These are phyloP conservation scores for Lutraria rhynchaena DNA, from an alignment of 1,140 invertebrate genomes.

Conservation along the genomic window DNA sequence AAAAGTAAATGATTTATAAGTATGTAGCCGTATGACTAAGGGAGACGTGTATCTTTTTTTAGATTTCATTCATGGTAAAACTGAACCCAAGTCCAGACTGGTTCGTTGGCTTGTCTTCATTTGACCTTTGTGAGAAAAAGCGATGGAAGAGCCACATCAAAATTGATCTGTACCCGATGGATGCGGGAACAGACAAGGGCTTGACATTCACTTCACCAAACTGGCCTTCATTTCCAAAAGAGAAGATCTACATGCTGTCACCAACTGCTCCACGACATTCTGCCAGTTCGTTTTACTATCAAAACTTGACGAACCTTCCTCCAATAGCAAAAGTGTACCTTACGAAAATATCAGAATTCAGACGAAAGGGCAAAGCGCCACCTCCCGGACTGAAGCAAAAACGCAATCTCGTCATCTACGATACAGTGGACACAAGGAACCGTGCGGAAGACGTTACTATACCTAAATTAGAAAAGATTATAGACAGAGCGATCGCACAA, in stretches of 20 bases:
- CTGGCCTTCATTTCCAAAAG: constrained; percentile 69
- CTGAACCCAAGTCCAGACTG: constrained; percentile 78
- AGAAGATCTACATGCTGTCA: constrained; percentile 68
- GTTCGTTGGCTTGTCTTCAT: constrained; percentile 72
- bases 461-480: constrained; percentile 11
- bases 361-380: constrained; percentile 48
- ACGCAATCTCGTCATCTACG: constrained; percentile 28
- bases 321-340: constrained; percentile 65
- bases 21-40: no score
- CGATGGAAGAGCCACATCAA: constrained; percentile 67
- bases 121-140: constrained; percentile 70
- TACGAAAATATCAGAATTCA: constrained; percentile 59
- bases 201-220: constrained; percentile 76
- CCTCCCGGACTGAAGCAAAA: constrained; percentile 1
- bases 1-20: no score
- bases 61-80: constrained; percentile 75
- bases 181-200: constrained; percentile 75
- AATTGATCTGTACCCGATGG: constrained; percentile 68
- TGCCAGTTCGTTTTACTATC: constrained; percentile 76
- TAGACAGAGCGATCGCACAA: constrained; percentile 11
- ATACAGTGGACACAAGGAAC: neutral
- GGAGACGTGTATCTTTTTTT: no score
- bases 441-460: neutral
- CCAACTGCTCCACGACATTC: constrained; percentile 65
- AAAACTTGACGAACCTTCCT: constrained; percentile 63